Base-by-base conservation (phyloP, 2,797 vertebrate species). In the Petrocephalus schoutedeni region DNA sequence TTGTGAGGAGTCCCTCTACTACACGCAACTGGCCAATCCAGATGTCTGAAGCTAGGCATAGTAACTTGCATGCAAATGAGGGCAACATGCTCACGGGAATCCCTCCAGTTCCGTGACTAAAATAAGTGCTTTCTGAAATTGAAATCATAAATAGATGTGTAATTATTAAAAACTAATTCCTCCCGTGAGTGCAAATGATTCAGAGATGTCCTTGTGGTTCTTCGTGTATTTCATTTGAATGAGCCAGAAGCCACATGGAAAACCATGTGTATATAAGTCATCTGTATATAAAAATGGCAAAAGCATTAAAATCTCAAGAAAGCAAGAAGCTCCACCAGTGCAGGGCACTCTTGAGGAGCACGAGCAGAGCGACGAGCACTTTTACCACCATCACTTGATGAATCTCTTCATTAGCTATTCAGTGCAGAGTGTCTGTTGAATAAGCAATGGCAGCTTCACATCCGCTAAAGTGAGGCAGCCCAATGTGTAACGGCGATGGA, bases 331-430 rank as follows among this genome's bases (percentile, higher is more conserved):
- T 12, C 16, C 49, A 1, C 51, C 4, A n/a, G 9, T 0, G 23
- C n/a, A 49, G 86, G 14, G 0, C 21, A 64, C 23, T 51, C 80
- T 54, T 16, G 45, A 83, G 84, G 54, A n/a, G 19, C 23, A 12
- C 5, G 10, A 49, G 64, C 53, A 57, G 28, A 71, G n/a, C 64
- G 3, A 9, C 41, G 23, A 19, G 45, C 45, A 28, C 59, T 56
- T 71, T 56, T 28, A 53, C 41, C 53, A 77, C 85, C 23, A 21
- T 56, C 64, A 58, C 36, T 57, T 88, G 88, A 86, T 74, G 58
- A 77, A 88, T 86, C 49, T 88, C 49, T 74, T 88, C 84, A 88
- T 88, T 86, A 88, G 64, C 23, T 6, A 64, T 84, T 88, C 80
- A 12, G 49, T 21, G 80, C 58, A 88, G 57, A n/a, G 16, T 58